These are phyloP conservation scores for Leptopilina myrica DNA, from an alignment of 2,888 invertebrate genomes.

Conservation along the genomic window DNA sequence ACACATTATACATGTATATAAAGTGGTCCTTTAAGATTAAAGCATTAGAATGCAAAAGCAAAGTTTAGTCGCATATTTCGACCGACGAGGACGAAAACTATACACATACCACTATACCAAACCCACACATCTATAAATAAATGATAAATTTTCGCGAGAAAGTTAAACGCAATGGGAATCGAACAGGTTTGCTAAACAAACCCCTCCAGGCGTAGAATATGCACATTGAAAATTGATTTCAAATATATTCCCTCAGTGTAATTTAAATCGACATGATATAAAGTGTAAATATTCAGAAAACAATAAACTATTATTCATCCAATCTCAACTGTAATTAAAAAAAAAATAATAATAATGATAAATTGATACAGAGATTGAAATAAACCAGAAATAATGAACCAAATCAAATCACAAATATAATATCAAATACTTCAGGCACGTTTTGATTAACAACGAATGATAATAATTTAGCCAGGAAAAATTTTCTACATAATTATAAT, in stretches of 20 bases:
- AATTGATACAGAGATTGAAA: neutral
- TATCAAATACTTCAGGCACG: too few species aligned
- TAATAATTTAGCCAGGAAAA: too few species aligned
- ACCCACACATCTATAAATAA: neutral
- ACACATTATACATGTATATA: neutral
- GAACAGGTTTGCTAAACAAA: constrained; percentile 29
- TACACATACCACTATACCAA: too few species aligned
- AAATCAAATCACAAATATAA: neutral
- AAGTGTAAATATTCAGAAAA: constrained; percentile 16
- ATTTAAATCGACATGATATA: neutral
- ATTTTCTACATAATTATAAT: too few species aligned
- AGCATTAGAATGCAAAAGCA: neutral
- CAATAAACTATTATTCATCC: constrained; percentile 3
- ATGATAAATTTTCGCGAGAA: constrained; percentile 26
- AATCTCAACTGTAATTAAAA: neutral
- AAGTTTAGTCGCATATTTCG: neutral
- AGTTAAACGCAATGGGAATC: constrained; percentile 21
- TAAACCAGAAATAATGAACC: neutral
- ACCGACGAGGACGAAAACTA: too few species aligned
- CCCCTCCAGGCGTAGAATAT: neutral
- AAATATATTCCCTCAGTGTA: constrained; percentile 17
- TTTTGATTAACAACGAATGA: too few species aligned
- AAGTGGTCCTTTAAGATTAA: constrained; percentile 36
- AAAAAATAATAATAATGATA: too few species aligned
- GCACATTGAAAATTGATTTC: constrained; percentile 23